A percentile compares a stretch with the other conserved stretches of the same genome.
These are phyloP conservation scores for Donacobius atricapilla DNA, from an alignment of 2,113 vertebrate genomes.

Conservation along the genomic window DNA sequence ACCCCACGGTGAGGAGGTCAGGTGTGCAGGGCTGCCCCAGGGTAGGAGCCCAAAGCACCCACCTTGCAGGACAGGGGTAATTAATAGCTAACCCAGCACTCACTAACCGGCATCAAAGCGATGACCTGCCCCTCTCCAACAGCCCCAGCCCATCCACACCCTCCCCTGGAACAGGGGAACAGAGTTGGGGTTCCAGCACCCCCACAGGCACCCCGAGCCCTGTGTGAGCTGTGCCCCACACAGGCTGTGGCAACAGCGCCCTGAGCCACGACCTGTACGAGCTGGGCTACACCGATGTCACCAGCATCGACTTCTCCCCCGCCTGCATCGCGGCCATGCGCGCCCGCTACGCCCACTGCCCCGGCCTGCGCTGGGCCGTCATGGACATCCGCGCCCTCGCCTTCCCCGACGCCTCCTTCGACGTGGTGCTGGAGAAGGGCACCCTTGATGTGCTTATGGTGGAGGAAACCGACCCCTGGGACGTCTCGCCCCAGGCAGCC, in stretches of 20 bases:
- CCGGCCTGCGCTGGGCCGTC: slow-evolving; percentile 82
- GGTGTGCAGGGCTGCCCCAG: not conserved
- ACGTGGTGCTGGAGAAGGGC: slow-evolving; percentile 89
- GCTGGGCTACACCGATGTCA: slow-evolving; percentile 80
- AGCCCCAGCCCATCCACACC: not conserved
- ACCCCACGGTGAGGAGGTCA: fast-evolving
- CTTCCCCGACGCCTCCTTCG: slow-evolving; percentile 79
- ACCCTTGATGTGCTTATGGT: slow-evolving; percentile 87
- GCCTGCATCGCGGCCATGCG: slow-evolving; percentile 85
- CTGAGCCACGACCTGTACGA: slow-evolving; percentile 82
- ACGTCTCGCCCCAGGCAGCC: slow-evolving; percentile 67
- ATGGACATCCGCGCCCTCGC: slow-evolving; percentile 84
- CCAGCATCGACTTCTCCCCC: slow-evolving; percentile 89
- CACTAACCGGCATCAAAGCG: fast-evolving
- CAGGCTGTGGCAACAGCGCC: slow-evolving; percentile 93
- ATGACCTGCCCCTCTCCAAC: not conserved
- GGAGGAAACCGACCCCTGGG: slow-evolving; percentile 86
- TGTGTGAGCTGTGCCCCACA: not conserved
- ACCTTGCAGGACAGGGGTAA: not conserved
- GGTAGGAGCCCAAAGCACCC: not conserved
- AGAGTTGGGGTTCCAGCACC: not conserved
- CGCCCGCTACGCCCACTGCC: slow-evolving; percentile 69
- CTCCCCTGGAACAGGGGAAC: fast-evolving
- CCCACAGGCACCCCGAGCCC: fast-evolving
- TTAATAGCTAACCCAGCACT: not conserved